Base-by-base conservation (phyloP, 2,888 invertebrate species). In the Acronicta leporina region DNA sequence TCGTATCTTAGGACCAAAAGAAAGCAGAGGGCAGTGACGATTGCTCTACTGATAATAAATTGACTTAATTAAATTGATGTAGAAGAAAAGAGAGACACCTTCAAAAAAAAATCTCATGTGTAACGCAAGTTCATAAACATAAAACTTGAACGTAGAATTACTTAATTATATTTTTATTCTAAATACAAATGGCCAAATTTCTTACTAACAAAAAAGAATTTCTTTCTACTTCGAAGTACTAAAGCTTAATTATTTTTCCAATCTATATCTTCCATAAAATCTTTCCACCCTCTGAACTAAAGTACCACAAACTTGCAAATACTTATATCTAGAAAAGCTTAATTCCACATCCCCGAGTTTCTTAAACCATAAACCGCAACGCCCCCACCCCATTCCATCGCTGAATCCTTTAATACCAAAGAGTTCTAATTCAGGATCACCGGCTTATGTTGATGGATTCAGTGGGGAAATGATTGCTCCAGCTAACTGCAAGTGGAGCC, bases 371-470 rank as follows among this genome's bases (percentile, higher is more conserved):
- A 42, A 30, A 16, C 15, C 13, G n/a, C 52, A 30, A 9, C 43
- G 20, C 9, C 11, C 30, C 15, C 9, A 14, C 13, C 49, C 43
- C 8, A 10, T 2, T 7, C 45, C 5, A 1, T 3, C 4, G 11
- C 35, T 15, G 54, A 61, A 54, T 63, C 63, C 62, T 64, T 62
- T 64, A 74, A 71, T 73, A 57, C 71, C 67, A 62, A 59, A 61
- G 62, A 62, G 55, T 63, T 73, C 68, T 73, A 71, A 73, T 68
- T 71, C 68, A 55, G 63, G 64, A 74, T 68, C 63, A 54, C 43
- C 35, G 65, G 76, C 65, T 79, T 73, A 74, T 44, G 54, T 60
- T 64, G 70, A 64, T 68, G 63, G 68, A 65, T 68, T 63, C 49
- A 44, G 35, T 52, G 38, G 14, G 40, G 57, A 68, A 59, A 71